Conservation (phyloP, 2,888 invertebrate genomes). For the Teleiodes luculella region DNA sequence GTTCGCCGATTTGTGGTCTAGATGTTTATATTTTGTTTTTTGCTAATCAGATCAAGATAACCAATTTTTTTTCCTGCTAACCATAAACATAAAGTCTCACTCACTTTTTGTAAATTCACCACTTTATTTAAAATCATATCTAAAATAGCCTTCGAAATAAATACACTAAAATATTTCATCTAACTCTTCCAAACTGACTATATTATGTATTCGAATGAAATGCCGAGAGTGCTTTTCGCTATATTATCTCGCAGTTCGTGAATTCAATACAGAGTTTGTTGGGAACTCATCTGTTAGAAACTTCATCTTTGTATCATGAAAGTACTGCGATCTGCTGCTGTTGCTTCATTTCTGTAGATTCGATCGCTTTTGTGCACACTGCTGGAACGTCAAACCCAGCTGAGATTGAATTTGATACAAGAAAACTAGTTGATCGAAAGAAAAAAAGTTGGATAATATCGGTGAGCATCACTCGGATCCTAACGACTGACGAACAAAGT, state of each 20-base stretch:
- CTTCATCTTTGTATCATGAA: conserved; percentile 26
- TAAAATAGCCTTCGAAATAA: background rate
- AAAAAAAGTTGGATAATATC: background rate
- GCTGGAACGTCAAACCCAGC: background rate
- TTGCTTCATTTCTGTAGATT: conserved; percentile 5
- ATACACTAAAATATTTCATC: background rate
- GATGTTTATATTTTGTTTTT: no score
- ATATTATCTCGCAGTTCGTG: conserved; percentile 30
- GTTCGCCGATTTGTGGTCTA: no score
- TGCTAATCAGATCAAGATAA: no score
- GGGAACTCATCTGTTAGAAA: conserved; percentile 37
- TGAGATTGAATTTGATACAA: conserved; percentile 2
- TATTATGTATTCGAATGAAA: conserved; percentile 10
- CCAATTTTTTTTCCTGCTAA: no score
- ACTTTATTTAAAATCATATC: background rate
- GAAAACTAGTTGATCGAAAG: background rate
- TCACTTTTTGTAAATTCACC: no score
- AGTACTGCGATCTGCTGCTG: conserved; percentile 15
- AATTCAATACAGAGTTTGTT: conserved; percentile 35
- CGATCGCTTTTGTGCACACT: background rate
- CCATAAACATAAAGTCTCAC: no score
- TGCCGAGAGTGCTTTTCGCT: conserved; percentile 13
- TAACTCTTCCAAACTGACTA: background rate
- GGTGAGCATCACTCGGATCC: no score
- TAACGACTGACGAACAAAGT: no score